Evolutionary conservation across 1,140 invertebrate species (phyloP).

Genomic region (Ylistrum balloti): DNA sequence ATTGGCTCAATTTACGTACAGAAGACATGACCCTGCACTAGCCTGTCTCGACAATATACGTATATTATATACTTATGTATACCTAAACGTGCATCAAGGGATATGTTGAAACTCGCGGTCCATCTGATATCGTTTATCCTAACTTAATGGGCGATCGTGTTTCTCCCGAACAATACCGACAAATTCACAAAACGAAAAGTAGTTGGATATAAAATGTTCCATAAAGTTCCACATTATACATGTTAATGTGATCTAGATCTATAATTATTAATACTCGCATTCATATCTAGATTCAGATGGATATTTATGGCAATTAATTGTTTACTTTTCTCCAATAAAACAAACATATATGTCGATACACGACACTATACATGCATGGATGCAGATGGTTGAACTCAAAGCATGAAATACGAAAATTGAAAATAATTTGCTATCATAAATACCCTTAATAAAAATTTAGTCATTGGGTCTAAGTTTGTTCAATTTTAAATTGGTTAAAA

Average conservation of each 20-base stretch:
- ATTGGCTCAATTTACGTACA: conserved; percentile 20
- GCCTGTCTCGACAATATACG: neutral
- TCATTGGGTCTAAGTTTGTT: neutral
- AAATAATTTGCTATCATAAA: too few relatives aligned
- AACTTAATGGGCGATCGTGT: neutral
- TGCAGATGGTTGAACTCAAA: neutral
- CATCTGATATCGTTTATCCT: neutral
- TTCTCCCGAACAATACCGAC: neutral
- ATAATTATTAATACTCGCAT: neutral
- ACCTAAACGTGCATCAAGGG: neutral
- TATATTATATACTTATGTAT: neutral
- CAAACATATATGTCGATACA: neutral
- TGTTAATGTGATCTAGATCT: neutral
- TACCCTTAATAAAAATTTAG: too few relatives aligned
- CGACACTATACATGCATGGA: neutral
- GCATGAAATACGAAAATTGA: neutral
- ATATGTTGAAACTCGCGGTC: neutral
- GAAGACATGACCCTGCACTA: neutral
- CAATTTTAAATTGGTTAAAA: too few relatives aligned
- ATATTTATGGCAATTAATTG: neutral
- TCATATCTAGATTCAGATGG: neutral
- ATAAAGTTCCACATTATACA: neutral
- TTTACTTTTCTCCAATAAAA: neutral
- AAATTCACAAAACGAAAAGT: neutral
- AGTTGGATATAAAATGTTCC: neutral